Evolutionary conservation across 2,797 vertebrate species (phyloP).

Genomic region (Allobates femoralis): DNA sequence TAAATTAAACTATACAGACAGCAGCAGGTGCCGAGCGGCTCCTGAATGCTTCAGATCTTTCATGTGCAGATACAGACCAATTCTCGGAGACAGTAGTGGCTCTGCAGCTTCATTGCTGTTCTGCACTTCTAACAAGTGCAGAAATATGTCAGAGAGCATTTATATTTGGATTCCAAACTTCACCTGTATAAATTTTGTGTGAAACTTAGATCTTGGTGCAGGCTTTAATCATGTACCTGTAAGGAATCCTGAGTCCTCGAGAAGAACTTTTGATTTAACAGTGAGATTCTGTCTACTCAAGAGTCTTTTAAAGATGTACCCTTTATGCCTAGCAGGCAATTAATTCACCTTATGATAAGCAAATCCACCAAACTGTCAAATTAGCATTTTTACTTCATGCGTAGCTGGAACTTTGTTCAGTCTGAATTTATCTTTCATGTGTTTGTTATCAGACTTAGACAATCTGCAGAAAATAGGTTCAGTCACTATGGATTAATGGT

Average conservation of each 20-base stretch:
- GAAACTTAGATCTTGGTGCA: conserved; percentile 51
- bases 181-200: conserved; percentile 55
- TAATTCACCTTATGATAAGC: conserved; percentile 59
- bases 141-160: conserved; percentile 58
- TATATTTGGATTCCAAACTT: conserved; percentile 60
- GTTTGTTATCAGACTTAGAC: conserved; percentile 35
- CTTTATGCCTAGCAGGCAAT: conserved; percentile 57
- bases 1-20: conserved; percentile 2
- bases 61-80: conserved; percentile 45
- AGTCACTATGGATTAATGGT: conserved; percentile 24
- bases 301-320: conserved; percentile 46
- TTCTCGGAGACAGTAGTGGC: background rate
- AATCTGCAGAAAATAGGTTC: conserved; percentile 18
- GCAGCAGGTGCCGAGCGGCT: conserved; percentile 13
- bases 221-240: conserved; percentile 58
- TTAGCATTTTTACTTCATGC: conserved; percentile 53
- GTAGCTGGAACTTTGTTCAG: conserved; percentile 35
- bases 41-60: conserved; percentile 39
- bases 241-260: conserved; percentile 47
- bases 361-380: conserved; percentile 61
- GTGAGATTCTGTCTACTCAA: conserved; percentile 45
- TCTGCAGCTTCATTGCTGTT: conserved; percentile 34
- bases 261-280: conserved; percentile 58
- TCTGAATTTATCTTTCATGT: conserved; percentile 47
- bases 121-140: conserved; percentile 49